These are phyloP conservation scores for Lithophane socia DNA, from an alignment of 2,888 invertebrate genomes.

Conservation along the genomic window DNA sequence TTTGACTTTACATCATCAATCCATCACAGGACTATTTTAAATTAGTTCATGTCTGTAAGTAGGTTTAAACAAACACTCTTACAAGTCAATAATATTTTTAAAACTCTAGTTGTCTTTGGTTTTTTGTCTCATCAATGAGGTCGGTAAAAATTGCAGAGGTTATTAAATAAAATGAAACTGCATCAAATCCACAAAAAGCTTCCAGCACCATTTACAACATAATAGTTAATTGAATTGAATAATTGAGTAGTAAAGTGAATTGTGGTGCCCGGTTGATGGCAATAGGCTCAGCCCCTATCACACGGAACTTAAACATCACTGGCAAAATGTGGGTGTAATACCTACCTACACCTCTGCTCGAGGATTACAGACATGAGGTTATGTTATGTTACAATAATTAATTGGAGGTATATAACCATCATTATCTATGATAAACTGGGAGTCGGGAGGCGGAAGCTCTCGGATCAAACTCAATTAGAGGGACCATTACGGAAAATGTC, in stretches of 20 bases:
- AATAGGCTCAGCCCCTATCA: neutral
- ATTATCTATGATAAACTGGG: slow-evolving; percentile 21
- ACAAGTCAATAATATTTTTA: neutral
- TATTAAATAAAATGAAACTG: slow-evolving; percentile 11
- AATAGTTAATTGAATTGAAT: neutral
- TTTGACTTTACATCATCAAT: neutral
- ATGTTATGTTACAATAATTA: slow-evolving; percentile 9
- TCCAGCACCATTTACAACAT: slow-evolving; percentile 3
- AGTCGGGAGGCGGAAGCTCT: slow-evolving; percentile 30
- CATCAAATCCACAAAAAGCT: slow-evolving; percentile 26
- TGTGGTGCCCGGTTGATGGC: neutral
- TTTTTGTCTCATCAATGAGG: neutral
- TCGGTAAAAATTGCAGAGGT: neutral
- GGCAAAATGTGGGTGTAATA: neutral
- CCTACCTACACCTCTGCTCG: neutral
- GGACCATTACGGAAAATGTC: slow-evolving; percentile 53
- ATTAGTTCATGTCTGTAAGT: neutral
- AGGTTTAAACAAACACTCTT: neutral
- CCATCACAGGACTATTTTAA: neutral
- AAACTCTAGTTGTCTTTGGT: neutral
- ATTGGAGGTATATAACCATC: slow-evolving; percentile 13
- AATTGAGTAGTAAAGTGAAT: neutral
- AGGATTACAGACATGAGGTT: neutral
- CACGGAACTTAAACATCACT: neutral
- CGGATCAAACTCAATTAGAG: slow-evolving; percentile 62